Evolutionary conservation across 2,113 vertebrate species (phyloP).

Genomic region (Origma solitaria): DNA sequence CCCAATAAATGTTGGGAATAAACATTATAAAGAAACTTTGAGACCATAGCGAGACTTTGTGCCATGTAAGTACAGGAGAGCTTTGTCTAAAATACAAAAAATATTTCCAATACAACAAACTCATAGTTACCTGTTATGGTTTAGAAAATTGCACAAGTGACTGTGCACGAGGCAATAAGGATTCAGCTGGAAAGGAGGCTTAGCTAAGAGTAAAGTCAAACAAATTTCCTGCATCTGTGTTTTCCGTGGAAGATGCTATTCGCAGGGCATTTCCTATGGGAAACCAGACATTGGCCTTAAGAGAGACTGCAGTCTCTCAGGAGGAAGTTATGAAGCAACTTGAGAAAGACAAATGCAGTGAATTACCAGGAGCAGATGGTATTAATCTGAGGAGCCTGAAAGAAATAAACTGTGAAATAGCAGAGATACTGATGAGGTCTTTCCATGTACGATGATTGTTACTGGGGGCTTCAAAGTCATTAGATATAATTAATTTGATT

Average conservation of each 20-base stretch:
- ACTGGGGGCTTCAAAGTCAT: neutral
- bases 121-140: neutral
- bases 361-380: conserved; percentile 51
- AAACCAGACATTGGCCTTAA: conserved; percentile 4
- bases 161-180: neutral
- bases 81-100: neutral
- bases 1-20: neutral
- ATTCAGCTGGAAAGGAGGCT: neutral
- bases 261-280: conserved; percentile 36
- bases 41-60: neutral
- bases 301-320: neutral
- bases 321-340: conserved; percentile 31
- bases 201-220: neutral
- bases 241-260: neutral
- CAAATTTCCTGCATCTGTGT: conserved; percentile 16
- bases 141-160: neutral
- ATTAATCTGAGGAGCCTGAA: conserved; percentile 46
- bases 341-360: conserved; percentile 35
- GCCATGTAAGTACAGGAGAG: neutral
- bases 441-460: neutral
- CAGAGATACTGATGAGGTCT: neutral
- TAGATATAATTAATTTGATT: neutral
- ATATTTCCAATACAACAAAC: neutral
- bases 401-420: conserved; percentile 36
- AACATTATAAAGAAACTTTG: neutral